Evolutionary conservation across 2,888 invertebrate species (phyloP).

Genomic region (Cyclophora albipunctata): DNA sequence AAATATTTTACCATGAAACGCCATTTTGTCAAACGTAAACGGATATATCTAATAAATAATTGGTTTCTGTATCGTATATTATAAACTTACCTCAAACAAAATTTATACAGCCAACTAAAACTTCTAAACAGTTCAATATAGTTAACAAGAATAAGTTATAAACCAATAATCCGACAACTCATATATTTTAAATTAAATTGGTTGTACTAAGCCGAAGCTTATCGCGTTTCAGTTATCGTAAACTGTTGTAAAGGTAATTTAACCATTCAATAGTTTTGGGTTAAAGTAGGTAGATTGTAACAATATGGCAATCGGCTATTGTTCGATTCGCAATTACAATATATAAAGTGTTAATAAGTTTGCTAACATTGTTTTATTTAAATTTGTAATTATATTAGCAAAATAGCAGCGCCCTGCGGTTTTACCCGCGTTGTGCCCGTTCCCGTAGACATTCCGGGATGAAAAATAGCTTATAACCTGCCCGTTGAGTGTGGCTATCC

Average conservation of each 20-base stretch:
- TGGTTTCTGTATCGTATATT: too few species aligned
- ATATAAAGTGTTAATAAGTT: constrained; percentile 4
- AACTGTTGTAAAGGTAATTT: constrained; percentile 44
- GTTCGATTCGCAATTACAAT: constrained; percentile 12
- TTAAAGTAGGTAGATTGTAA: constrained; percentile 13
- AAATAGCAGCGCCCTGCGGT: too few species aligned
- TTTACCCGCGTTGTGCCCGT: too few species aligned
- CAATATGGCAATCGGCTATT: constrained; percentile 20
- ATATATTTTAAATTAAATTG: constrained; percentile 45
- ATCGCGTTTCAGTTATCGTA: constrained; percentile 37
- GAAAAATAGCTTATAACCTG: too few species aligned
- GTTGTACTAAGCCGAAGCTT: constrained; percentile 37
- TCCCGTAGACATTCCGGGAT: too few species aligned
- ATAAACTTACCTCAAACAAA: too few species aligned
- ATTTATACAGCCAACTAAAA: too few species aligned
- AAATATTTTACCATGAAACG: too few species aligned
- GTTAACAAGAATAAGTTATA: constrained; percentile 17
- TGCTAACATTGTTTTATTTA: neutral
- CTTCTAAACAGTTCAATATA: constrained; percentile 2
- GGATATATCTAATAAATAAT: too few species aligned
- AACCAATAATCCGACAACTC: constrained; percentile 31
- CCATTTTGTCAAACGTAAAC: too few species aligned
- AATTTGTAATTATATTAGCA: constrained; percentile 8
- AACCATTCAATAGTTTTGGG: constrained; percentile 42
- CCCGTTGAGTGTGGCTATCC: too few species aligned